Evolutionary conservation across 2,797 vertebrate species (phyloP), one percentile per base, ranked within the genome.

Genomic region (Lacerta bilineata): DNA sequence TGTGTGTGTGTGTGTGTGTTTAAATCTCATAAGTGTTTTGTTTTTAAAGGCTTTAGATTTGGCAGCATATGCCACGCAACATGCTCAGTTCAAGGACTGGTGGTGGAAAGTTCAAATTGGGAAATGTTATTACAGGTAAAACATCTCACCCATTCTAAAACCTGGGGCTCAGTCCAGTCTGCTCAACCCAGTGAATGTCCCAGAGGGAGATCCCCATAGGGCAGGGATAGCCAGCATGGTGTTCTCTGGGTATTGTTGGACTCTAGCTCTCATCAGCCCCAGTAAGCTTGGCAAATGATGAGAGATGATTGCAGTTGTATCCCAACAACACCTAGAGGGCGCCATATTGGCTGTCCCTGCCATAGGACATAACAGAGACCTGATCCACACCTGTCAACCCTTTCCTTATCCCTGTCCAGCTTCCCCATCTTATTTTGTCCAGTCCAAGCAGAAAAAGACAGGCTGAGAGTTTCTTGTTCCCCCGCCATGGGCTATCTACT

Each of bases 41-140:
- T 23, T 64, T 64, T 64, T 64, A 2, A 94, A 99, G 99, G 99
- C 98, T 94, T 97, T 99, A 95, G 98, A 99, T 95, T 96, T 99
- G 95, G 99, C 99, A 85, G 98, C 99, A 84, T 97, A 98, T 91
- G 98, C 98, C 87, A 99, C 99, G 33, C 98, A 99, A 91, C 97
- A 99, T 0, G 98, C 98, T 90, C 98, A 99, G 91, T 99, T 98
- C 93, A 99, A 98, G 97, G 98, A 99, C 96, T 99, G 99, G 99
- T 99, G 99, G 99, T 99, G 99, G 99, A 99, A 99, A 94, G 98
- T 99, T 25, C 99, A 99, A 92, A 97, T 99, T 92, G 99, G 99
- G 33, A 99, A 99, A 95, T 99, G 99, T 94, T 99, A 99, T 95
- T 99, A 99, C 95, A 99, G 99, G 99, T 98, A 95, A 98, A 94